Percentiles rank a stretch among this genome's conserved stretches.
These are phyloP conservation scores for Sitobion miscanthi DNA, from an alignment of 1,140 invertebrate species.

Conservation along the genomic window DNA sequence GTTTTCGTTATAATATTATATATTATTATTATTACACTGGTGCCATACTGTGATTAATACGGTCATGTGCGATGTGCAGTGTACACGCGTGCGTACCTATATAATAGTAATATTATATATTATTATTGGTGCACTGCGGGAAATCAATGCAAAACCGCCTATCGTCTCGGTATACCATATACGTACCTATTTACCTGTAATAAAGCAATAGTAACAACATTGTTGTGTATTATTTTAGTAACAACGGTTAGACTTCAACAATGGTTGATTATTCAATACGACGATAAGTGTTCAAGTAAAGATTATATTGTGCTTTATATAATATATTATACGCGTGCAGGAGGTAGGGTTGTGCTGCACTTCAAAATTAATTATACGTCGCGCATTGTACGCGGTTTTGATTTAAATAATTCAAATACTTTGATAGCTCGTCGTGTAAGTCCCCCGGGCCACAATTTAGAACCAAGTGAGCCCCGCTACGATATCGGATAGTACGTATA, in stretches of 20 bases:
- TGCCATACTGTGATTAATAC: not conserved
- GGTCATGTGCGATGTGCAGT: not conserved
- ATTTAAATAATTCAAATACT: not conserved
- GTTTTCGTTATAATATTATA: not conserved
- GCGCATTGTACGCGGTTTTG: not conserved
- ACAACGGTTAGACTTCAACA: not conserved
- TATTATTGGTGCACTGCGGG: not conserved
- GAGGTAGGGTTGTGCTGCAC: no score
- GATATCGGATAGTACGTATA: not conserved
- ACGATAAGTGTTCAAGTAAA: not conserved
- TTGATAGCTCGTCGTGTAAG: not conserved
- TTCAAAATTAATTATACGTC: not conserved
- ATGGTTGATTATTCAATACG: not conserved
- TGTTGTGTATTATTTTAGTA: not conserved
- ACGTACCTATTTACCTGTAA: not conserved
- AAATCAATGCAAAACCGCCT: not conserved
- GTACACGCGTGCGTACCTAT: not conserved
- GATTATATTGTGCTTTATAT: not conserved
- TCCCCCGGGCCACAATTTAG: not conserved
- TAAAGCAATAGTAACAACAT: not conserved
- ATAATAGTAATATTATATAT: not conserved
- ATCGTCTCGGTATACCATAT: not conserved
- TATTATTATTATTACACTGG: no score
- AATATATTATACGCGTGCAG: not conserved
- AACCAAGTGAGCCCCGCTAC: not conserved